Percentiles rank a stretch among this genome's conserved stretches.
Evolutionary conservation across 2,113 vertebrate genomes (phyloP).

Genomic region (Neotragus moschatus): DNA sequence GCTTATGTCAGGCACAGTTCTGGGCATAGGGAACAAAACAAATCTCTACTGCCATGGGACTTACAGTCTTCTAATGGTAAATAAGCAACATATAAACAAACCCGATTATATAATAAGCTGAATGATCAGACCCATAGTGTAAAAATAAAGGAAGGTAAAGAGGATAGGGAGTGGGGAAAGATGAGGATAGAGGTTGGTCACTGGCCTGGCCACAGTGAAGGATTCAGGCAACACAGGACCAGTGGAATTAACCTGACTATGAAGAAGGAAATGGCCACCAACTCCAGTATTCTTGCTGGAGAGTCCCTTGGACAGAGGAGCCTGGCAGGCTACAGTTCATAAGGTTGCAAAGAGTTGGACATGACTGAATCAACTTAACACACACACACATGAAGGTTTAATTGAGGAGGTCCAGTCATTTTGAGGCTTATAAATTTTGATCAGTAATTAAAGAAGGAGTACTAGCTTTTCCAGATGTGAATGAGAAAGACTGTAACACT

Average conservation of each 20-base stretch:
- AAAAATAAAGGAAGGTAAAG: background rate
- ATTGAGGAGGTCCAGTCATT: background rate
- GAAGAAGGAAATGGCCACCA: background rate
- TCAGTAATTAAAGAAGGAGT: background rate
- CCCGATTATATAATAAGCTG: background rate
- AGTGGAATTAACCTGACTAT: background rate
- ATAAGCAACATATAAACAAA: background rate
- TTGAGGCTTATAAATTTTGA: background rate
- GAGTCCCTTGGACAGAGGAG: background rate
- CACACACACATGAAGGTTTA: background rate
- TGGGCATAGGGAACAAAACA: background rate
- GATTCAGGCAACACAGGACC: background rate
- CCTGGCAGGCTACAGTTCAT: background rate
- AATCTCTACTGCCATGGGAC: background rate
- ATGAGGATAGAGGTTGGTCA: background rate
- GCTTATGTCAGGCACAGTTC: background rate
- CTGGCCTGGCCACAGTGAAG: background rate
- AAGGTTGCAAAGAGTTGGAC: background rate
- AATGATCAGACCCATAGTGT: background rate
- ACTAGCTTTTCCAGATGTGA: background rate
- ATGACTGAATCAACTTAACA: background rate
- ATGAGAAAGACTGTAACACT: background rate
- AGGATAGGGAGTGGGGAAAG: background rate
- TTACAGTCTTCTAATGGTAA: background rate
- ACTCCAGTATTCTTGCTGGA: background rate